phyloP scores from a whole-genome alignment of 2,797 vertebrate species.

The Myiothlypis coronata region DNA sequence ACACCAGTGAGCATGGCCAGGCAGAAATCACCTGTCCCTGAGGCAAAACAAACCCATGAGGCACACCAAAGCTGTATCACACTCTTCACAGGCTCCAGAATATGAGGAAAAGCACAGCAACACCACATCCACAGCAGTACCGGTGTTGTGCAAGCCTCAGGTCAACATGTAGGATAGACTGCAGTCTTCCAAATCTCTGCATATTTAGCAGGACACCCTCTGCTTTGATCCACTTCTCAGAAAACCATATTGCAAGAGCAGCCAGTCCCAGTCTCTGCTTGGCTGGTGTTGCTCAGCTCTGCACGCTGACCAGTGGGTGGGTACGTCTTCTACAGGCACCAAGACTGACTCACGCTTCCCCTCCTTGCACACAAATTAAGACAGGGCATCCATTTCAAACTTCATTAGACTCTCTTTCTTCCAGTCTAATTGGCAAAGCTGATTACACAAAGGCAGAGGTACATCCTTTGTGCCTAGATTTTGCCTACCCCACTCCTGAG shows the following conservation, averaged over 20 bases:
- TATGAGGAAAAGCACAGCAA: neutral
- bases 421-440: constrained; percentile 43
- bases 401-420: constrained; percentile 12
- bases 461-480: constrained; percentile 16
- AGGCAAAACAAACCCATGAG: neutral
- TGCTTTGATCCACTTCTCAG: neutral
- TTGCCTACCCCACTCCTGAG: constrained; percentile 42
- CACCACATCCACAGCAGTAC: neutral
- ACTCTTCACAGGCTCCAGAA: neutral
- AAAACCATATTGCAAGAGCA: neutral
- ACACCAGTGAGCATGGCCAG: neutral
- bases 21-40: neutral
- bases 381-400: constrained; percentile 5
- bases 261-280: neutral
- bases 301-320: neutral
- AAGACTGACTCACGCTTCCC: neutral
- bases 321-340: neutral
- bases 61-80: neutral
- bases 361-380: neutral
- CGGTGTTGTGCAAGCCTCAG: neutral
- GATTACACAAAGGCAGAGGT: neutral
- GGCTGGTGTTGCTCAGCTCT: neutral
- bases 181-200: neutral
- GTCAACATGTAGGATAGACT: fast-evolving
- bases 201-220: fast-evolving